These are phyloP conservation scores for Aselliscus stoliczkanus DNA, from an alignment of 2,797 vertebrate genomes.

Conservation along the genomic window DNA sequence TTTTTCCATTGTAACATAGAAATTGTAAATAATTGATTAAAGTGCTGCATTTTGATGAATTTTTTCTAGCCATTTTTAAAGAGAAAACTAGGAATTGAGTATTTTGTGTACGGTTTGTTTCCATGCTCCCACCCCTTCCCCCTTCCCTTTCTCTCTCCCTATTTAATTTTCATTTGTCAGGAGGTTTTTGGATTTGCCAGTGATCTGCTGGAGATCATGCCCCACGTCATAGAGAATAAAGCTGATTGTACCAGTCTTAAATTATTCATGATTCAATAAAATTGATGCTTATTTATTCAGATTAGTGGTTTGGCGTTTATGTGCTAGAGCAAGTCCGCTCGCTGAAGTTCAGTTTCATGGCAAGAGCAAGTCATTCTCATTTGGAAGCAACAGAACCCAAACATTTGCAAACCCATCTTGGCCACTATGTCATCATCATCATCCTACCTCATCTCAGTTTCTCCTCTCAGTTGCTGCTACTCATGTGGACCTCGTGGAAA, in stretches of 20 bases:
- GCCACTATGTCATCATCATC: not conserved
- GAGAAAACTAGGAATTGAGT: conserved; percentile 92
- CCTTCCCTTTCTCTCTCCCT: conserved; percentile 78
- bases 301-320: conserved; percentile 70
- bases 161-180: conserved; percentile 88
- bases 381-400: not conserved
- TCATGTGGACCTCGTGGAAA: not conserved
- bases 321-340: not conserved
- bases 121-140: conserved; percentile 78
- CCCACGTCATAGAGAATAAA: conserved; percentile 85
- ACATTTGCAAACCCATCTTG: not conserved
- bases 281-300: conserved; percentile 96
- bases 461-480: not conserved
- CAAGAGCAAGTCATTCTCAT: not conserved
- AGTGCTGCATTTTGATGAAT: conserved; percentile 94
- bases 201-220: conserved; percentile 84
- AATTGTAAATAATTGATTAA: conserved; percentile 94
- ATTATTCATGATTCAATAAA: conserved; percentile 99
- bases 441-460: fast-evolving
- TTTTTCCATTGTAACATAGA: conserved; percentile 96
- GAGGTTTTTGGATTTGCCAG: conserved; percentile 84
- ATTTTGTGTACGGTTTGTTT: conserved; percentile 96
- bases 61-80: conserved; percentile 98
- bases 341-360: not conserved
- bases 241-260: conserved; percentile 98